Evolutionary conservation across 2,113 vertebrate species (phyloP).

Genomic region (Forbesichthys agassizii): DNA sequence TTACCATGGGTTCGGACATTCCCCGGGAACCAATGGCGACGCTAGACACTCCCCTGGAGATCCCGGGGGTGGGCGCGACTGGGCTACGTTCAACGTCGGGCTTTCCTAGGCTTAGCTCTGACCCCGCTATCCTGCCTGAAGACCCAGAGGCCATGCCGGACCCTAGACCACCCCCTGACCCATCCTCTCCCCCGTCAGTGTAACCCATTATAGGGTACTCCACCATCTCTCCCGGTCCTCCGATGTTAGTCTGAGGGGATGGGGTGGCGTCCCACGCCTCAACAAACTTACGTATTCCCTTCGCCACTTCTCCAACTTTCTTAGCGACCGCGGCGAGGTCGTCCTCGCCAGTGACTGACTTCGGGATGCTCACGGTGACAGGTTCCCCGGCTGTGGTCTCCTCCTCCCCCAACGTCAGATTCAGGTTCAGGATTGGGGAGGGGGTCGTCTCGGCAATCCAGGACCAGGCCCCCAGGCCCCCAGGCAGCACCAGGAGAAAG

Average conservation of each 20-base stretch:
- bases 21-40: constrained; percentile 5
- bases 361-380: background rate
- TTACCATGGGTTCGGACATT: constrained; percentile 21
- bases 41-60: background rate
- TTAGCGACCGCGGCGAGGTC: constrained; percentile 70
- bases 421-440: too few species aligned
- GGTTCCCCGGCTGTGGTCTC: background rate
- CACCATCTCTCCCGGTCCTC: constrained; percentile 33
- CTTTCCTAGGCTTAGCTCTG: background rate
- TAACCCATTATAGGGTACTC: constrained; percentile 50
- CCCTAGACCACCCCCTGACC: constrained; percentile 12
- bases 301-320: constrained; percentile 68
- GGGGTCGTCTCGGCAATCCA: constrained; percentile 17
- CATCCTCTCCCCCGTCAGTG: constrained; percentile 40
- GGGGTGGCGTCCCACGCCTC: constrained; percentile 63
- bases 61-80: background rate
- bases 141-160: constrained; percentile 1
- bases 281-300: constrained; percentile 69
- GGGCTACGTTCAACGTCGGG: background rate
- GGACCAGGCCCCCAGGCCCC: constrained; percentile 50
- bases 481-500: constrained; percentile 50
- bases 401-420: too few species aligned
- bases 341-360: constrained; percentile 14
- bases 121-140: background rate
- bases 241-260: constrained; percentile 23